A percentile compares a stretch with the other conserved stretches of the same genome.
Conservation (phyloP, 2,797 vertebrate species). For the Vespertilio murinus region DNA sequence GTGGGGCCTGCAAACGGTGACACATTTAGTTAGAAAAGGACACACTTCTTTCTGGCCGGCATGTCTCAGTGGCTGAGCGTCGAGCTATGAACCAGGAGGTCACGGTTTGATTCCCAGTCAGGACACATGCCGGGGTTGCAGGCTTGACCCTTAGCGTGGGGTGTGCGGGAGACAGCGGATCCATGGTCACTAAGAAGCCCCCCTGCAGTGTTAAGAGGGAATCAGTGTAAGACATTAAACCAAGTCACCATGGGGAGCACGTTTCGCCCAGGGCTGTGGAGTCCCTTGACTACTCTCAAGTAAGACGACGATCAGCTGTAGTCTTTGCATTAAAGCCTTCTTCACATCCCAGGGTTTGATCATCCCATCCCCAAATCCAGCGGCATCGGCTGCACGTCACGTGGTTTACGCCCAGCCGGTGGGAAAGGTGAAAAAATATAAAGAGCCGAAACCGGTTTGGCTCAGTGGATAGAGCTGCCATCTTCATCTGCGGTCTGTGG, state of each 20-base stretch:
- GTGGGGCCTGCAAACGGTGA: background rate
- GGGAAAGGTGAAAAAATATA: background rate
- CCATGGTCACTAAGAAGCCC: background rate
- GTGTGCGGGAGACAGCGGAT: too few species aligned
- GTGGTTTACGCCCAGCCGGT: background rate
- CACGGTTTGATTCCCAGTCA: too few species aligned
- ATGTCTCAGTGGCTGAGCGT: too few species aligned
- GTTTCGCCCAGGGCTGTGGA: background rate
- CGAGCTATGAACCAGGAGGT: too few species aligned
- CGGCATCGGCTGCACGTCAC: background rate
- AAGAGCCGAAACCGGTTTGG: too few species aligned
- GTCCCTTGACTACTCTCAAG: background rate
- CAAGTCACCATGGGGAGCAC: background rate
- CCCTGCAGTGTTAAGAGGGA: background rate
- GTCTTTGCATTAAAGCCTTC: slow-evolving; percentile 2
- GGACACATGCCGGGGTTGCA: too few species aligned
- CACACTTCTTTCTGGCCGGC: too few species aligned
- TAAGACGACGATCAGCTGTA: background rate
- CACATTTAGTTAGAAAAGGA: background rate
- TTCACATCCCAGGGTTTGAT: background rate
- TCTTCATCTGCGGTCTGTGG: too few species aligned
- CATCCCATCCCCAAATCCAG: background rate
- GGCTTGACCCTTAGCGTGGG: too few species aligned
- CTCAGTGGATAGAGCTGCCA: too few species aligned
- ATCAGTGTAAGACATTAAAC: background rate